Conservation (phyloP, 2,113 vertebrate species). For the Ammodramus savannarum region DNA sequence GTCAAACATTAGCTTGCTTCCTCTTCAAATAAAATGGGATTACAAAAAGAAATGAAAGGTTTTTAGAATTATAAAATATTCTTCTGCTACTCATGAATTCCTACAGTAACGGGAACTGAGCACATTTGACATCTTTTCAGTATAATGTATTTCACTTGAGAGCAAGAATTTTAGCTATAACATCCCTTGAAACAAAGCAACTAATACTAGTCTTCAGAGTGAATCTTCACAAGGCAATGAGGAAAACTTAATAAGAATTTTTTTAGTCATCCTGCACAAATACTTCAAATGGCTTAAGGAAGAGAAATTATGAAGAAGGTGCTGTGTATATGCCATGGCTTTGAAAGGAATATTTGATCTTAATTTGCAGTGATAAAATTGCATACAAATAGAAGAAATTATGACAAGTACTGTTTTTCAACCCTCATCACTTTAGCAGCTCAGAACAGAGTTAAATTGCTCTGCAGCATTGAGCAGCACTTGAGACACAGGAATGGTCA, state of each 20-base stretch:
- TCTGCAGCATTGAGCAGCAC: neutral
- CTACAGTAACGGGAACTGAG: neutral
- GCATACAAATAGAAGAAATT: neutral
- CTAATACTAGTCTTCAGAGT: neutral
- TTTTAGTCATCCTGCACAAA: neutral
- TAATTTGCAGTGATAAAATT: neutral
- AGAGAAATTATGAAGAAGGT: neutral
- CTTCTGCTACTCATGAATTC: neutral
- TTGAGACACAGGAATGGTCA: neutral
- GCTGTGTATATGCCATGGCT: neutral
- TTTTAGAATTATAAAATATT: neutral
- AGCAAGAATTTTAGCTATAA: neutral
- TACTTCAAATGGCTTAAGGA: neutral
- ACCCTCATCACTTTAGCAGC: neutral
- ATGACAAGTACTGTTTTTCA: neutral
- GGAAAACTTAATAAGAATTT: neutral
- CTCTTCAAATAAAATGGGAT: neutral
- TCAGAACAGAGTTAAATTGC: neutral
- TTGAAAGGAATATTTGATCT: neutral
- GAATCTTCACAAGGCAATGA: neutral
- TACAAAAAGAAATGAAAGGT: neutral
- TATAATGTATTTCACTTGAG: neutral
- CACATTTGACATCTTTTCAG: neutral
- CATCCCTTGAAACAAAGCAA: conserved; percentile 1
- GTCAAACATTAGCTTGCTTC: neutral